A percentile compares a stretch with the other conserved stretches of the same genome.
Evolutionary conservation across 2,113 vertebrate species (phyloP).

Genomic region (Tragelaphus strepsiceros): DNA sequence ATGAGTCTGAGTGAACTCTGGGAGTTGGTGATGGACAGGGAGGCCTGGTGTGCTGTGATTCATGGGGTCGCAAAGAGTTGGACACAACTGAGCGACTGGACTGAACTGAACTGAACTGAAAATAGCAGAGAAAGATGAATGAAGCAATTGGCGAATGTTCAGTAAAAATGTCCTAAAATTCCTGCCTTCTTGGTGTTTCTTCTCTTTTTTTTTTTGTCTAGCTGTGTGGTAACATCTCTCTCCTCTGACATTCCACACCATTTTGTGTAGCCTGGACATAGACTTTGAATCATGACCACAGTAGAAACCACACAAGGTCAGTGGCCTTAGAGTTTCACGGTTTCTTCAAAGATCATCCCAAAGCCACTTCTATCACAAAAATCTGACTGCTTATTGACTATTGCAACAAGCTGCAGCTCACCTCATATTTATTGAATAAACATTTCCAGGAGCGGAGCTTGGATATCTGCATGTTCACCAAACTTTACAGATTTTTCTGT

Average conservation of each 20-base stretch:
- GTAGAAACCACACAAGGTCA: background rate
- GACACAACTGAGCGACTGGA: too few relatives aligned
- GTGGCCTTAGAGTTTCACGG: background rate
- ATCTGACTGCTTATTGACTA: background rate
- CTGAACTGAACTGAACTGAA: too few relatives aligned
- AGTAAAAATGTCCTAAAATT: background rate
- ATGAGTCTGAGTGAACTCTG: too few relatives aligned
- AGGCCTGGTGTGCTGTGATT: too few relatives aligned
- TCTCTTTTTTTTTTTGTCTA: constrained; percentile 59
- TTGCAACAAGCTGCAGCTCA: background rate
- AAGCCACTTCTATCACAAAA: background rate
- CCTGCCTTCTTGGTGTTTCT: constrained; percentile 4
- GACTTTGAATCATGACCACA: background rate
- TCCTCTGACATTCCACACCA: background rate
- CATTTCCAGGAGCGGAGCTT: background rate
- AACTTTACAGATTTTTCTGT: background rate
- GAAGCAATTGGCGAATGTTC: background rate
- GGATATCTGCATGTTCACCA: background rate
- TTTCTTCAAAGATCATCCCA: background rate
- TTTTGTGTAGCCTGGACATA: background rate
- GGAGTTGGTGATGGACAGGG: too few relatives aligned
- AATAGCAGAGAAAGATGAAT: background rate
- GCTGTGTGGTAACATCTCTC: constrained; percentile 31
- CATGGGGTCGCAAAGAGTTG: too few relatives aligned
- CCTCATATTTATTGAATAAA: background rate